These are phyloP conservation scores for Carduelis carduelis DNA, from an alignment of 2,797 vertebrate genomes.

Conservation along the genomic window DNA sequence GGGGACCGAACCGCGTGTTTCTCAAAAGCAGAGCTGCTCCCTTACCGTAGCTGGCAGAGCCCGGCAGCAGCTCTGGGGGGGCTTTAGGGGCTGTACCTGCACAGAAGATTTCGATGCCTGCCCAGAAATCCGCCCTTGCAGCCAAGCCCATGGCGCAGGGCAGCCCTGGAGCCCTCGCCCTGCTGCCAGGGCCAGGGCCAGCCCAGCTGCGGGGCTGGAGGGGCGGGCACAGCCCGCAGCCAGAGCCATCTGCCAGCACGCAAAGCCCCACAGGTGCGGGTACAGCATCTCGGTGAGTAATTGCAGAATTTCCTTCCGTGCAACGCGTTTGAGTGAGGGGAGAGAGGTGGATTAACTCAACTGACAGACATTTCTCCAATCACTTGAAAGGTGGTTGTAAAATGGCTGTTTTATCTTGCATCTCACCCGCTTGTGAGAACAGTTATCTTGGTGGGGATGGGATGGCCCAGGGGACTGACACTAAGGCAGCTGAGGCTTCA, in stretches of 20 bases:
- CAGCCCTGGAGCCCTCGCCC: background rate
- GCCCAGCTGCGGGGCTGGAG: background rate
- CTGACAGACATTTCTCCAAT: conserved; percentile 41
- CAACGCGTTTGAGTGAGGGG: background rate
- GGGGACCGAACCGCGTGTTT: background rate
- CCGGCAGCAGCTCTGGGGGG: background rate
- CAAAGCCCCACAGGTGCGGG: background rate
- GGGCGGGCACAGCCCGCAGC: background rate
- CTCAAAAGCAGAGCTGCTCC: background rate
- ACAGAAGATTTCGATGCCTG: too few relatives aligned
- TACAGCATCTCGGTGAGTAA: conserved; percentile 13
- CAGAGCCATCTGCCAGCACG: conserved; percentile 6
- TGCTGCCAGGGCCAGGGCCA: conserved; percentile 10
- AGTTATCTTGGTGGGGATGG: background rate
- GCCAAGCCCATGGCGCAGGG: background rate
- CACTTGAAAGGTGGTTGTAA: conserved; percentile 29
- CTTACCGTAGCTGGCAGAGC: fast-evolving
- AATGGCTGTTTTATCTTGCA: conserved; percentile 15
- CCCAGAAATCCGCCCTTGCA: background rate
- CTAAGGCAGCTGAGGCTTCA: background rate
- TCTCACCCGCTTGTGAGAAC: conserved; percentile 31
- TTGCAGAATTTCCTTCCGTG: conserved; percentile 42
- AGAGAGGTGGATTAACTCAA: conserved; percentile 43
- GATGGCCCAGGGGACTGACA: background rate
- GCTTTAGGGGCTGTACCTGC: background rate